These are phyloP conservation scores for Nasonia oneida DNA, from an alignment of 2,888 invertebrate genomes.

Conservation along the genomic window DNA sequence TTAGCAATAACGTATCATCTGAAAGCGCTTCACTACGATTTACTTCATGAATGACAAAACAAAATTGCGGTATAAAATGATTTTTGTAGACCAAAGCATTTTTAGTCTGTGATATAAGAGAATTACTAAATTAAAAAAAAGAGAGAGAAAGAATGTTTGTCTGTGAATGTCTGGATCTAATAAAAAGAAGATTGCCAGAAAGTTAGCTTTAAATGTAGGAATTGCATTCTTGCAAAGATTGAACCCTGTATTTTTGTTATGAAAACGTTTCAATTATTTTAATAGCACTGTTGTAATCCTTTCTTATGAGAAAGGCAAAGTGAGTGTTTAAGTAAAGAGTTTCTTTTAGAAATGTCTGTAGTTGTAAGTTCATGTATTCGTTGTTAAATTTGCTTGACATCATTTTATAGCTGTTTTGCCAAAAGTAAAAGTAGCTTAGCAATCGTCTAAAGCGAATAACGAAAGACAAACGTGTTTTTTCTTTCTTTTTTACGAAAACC, in stretches of 20 bases:
- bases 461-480: constrained; percentile 60
- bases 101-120: constrained; percentile 78
- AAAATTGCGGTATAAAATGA: constrained; percentile 58
- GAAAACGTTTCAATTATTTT: constrained; percentile 47
- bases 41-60: constrained; percentile 53
- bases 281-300: constrained; percentile 52
- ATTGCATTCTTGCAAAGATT: constrained; percentile 57
- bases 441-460: constrained; percentile 41
- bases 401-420: constrained; percentile 55
- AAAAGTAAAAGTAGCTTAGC: constrained; percentile 51
- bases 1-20: constrained; percentile 53
- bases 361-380: constrained; percentile 50
- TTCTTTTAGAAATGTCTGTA: constrained; percentile 53
- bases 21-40: constrained; percentile 44
- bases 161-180: constrained; percentile 50
- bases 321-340: constrained; percentile 33
- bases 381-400: constrained; percentile 54
- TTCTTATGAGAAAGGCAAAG: constrained; percentile 33
- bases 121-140: constrained; percentile 57
- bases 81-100: constrained; percentile 78
- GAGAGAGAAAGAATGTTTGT: constrained; percentile 63
- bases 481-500: constrained; percentile 57
- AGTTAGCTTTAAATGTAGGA: constrained; percentile 58
- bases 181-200: constrained; percentile 24
- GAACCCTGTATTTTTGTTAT: constrained; percentile 56